These are phyloP conservation scores for Hydrotaea cyrtoneurina DNA, from an alignment of 2,888 invertebrate genomes.

Conservation along the genomic window DNA sequence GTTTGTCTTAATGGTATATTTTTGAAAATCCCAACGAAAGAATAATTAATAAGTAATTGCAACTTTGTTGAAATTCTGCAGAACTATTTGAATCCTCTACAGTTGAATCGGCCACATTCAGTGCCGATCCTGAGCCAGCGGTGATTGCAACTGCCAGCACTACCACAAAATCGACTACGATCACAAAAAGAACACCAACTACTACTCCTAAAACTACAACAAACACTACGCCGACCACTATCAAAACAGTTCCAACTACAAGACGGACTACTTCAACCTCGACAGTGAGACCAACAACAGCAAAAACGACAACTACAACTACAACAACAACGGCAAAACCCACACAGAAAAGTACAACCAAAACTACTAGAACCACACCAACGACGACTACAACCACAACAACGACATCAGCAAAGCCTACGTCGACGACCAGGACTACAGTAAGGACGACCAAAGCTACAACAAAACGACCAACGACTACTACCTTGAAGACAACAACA, in stretches of 20 bases:
- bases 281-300: constrained; percentile 36
- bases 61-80: background rate
- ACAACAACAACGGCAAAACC: constrained; percentile 27
- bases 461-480: constrained; percentile 4
- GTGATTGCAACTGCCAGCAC: constrained; percentile 7
- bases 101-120: background rate
- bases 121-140: background rate
- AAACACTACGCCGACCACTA: no score
- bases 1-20: constrained; percentile 81
- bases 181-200: constrained; percentile 1
- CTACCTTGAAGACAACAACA: background rate
- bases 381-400: constrained; percentile 27
- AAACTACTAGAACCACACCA: constrained; percentile 19
- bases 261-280: no score
- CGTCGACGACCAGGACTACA: constrained; percentile 42
- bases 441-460: constrained; percentile 2
- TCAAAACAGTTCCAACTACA: no score
- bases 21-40: no score
- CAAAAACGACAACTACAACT: constrained; percentile 2
- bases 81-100: constrained; percentile 33
- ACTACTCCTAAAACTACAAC: background rate
- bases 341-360: constrained; percentile 21
- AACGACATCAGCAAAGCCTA: constrained; percentile 30
- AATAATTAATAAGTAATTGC: background rate
- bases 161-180: constrained; percentile 9